Conservation (phyloP, 2,888 invertebrate genomes). For the Myathropa florea region DNA sequence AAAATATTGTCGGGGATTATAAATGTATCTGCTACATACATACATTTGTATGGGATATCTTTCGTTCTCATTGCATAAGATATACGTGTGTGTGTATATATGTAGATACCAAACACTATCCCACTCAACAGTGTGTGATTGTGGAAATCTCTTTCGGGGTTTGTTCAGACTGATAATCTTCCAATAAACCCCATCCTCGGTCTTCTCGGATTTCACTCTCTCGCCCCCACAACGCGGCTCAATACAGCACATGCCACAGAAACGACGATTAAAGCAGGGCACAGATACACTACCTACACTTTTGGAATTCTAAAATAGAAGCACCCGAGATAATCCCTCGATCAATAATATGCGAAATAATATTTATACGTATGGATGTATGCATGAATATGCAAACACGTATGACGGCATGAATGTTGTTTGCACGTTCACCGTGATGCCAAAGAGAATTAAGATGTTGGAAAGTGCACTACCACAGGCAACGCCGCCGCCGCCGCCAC, state of each 20-base stretch:
- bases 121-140: conserved; percentile 55
- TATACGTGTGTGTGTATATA: neutral
- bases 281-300: conserved; percentile 40
- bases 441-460: conserved; percentile 55
- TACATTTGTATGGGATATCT: conserved; percentile 10
- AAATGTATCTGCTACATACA: conserved; percentile 61
- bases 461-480: conserved; percentile 9
- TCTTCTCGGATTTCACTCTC: conserved; percentile 43
- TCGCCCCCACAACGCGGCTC: neutral
- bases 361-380: conserved; percentile 53
- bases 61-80: conserved; percentile 34
- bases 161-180: conserved; percentile 70
- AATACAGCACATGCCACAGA: neutral
- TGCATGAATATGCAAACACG: conserved; percentile 47
- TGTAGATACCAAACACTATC: neutral
- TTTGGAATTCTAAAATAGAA: conserved; percentile 67
- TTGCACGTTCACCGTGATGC: conserved; percentile 2
- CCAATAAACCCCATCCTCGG: conserved; percentile 62
- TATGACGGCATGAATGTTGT: conserved; percentile 21
- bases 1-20: conserved; percentile 71
- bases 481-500: no score
- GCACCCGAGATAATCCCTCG: conserved; percentile 73
- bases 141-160: conserved; percentile 70
- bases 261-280: conserved; percentile 22
- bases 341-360: conserved; percentile 73